Base-by-base conservation (phyloP, 2,888 invertebrate genomes). In the Coremacera marginata region DNA sequence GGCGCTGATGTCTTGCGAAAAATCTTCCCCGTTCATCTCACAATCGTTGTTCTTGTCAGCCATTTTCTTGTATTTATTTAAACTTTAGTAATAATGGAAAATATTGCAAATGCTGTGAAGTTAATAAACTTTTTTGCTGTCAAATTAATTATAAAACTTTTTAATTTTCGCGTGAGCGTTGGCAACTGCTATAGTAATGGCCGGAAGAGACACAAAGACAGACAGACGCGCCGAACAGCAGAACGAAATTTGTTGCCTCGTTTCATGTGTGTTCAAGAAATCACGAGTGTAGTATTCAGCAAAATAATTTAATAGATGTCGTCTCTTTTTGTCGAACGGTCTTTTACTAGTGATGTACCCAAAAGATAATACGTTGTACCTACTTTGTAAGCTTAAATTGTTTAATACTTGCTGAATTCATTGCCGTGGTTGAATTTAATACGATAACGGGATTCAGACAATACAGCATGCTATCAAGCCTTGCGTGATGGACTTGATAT, bases 1-100 rank as follows among this genome's bases (percentile, higher is more conserved):
- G 78, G 90, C 90, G 86, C 92, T 92, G 85, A 94, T 93, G 88
- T 94, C 94, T 92, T 94, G 93, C 84, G 94, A 94, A 90, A 94
- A 94, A 90, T 94, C 94, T 90, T 94, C 94, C 89, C 94, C 94
- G 90, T 94, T 94, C 93, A 94, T 94, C 86, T 91, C 91, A 90
- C 91, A 91, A 88, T 93, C 93, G 79, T 87, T 87, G 91, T 93
- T 91, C 68, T 88, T 83, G 80, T 90, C 91, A 81, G 92, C 91
- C 92, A 92, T 92, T 84, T 71, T 83, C 63, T 77, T 49, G 22
- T 65, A 49, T 77, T 57, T 67, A 62, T 77, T 79, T 78, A 78
- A 63, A 16, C 34, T 76, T 27, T 55, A 49, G 49, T n/a, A 3
- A 44, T 2, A 25, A 70, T 62, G 52, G 4, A 65, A 65, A 74